A percentile compares a stretch with the other conserved stretches of the same genome.
Evolutionary conservation across 2,113 vertebrate species (phyloP).

Genomic region (Anguilla rostrata): DNA sequence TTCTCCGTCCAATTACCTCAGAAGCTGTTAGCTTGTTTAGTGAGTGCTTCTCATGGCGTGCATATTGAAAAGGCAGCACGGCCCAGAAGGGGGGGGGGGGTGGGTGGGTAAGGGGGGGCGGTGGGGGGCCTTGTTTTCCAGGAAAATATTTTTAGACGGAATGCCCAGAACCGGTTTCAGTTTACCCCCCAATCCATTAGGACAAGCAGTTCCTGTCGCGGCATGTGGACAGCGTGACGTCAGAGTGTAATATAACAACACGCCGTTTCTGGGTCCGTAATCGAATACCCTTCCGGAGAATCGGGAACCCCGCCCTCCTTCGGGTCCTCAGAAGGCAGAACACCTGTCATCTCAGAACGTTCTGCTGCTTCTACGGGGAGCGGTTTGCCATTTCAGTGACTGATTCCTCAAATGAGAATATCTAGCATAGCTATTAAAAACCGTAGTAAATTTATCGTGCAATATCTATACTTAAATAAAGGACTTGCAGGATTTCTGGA

Average conservation of each 20-base stretch:
- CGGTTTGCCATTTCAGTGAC: too few relatives aligned
- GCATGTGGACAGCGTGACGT: neutral
- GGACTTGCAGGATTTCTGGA: neutral
- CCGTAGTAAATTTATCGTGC: too few relatives aligned
- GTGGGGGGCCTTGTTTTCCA: conserved; percentile 29
- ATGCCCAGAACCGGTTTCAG: conserved; percentile 31
- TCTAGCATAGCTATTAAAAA: too few relatives aligned
- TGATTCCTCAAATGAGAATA: too few relatives aligned
- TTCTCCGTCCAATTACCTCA: neutral
- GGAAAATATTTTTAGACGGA: conserved; percentile 56
- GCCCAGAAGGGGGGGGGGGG: neutral
- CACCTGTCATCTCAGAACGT: too few relatives aligned
- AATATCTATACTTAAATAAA: neutral
- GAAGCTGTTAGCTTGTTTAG: neutral
- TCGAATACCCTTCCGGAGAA: neutral
- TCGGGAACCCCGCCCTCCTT: neutral
- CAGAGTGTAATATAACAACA: neutral
- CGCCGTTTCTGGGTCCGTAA: neutral
- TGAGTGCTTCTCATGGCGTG: neutral
- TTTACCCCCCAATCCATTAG: neutral
- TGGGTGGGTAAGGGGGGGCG: neutral
- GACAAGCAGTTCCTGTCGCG: neutral
- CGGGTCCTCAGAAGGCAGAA: too few relatives aligned
- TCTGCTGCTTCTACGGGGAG: too few relatives aligned
- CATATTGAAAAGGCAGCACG: neutral